Conservation (phyloP, 2,797 vertebrate genomes). For the Pagetopsis macropterus region DNA sequence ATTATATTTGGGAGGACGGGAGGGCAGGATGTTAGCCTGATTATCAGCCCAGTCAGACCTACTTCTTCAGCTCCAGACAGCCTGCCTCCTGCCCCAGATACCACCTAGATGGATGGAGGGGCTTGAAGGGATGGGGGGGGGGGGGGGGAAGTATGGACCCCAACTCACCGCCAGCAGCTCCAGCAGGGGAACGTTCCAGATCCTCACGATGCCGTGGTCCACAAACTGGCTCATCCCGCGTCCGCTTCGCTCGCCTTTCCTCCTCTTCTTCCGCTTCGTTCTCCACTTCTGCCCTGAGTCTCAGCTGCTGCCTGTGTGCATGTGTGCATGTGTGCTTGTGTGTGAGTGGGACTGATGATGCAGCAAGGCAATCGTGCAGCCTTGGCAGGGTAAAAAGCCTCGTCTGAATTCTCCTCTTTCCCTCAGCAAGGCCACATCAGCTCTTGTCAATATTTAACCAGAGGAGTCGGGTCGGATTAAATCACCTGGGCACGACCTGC, state of each 20-base stretch:
- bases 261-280: constrained; percentile 61
- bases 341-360: constrained; percentile 60
- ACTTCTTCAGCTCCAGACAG: constrained; percentile 60
- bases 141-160: constrained; percentile 6
- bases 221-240: constrained; percentile 67
- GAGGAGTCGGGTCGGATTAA: constrained; percentile 79
- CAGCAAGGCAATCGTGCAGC: constrained; percentile 62
- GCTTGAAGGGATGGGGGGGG: constrained; percentile 33
- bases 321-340: constrained; percentile 11
- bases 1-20: constrained; percentile 37
- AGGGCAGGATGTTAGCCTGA: constrained; percentile 63
- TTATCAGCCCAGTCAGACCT: constrained; percentile 61
- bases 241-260: constrained; percentile 2
- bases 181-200: constrained; percentile 61
- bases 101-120: constrained; percentile 9
- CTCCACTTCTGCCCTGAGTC: constrained; percentile 66
- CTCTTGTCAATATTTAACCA: constrained; percentile 89
- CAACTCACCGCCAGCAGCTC: constrained; percentile 73
- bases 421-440: constrained; percentile 62
- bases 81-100: constrained; percentile 64
- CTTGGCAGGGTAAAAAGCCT: constrained; percentile 58
- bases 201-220: constrained; percentile 42
- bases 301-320: constrained; percentile 70
- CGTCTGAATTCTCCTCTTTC: constrained; percentile 52
- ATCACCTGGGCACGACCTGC: constrained; percentile 75